Evolutionary conservation across 53 echinoderm and acorn worm genomes (phyloP).

Genomic region (Hippasteria phrygiana): DNA sequence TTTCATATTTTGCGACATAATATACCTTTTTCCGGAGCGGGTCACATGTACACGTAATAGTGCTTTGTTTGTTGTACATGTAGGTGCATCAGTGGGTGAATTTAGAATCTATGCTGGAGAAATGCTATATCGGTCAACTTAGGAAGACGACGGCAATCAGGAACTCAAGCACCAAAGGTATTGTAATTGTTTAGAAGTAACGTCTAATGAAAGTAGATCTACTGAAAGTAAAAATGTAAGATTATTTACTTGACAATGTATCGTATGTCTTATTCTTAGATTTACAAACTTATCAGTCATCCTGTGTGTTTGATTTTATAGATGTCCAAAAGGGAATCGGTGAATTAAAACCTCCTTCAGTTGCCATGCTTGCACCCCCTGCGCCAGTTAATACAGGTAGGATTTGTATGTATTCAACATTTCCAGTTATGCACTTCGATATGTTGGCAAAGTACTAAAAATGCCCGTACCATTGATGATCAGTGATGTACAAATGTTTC

Average conservation of each 20-base stretch:
- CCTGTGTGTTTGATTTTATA: not conserved
- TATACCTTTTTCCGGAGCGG: no score
- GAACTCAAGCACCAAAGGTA: constrained; percentile 4
- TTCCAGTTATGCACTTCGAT: no score
- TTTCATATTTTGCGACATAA: no score
- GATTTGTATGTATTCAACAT: no score
- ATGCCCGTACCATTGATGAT: no score
- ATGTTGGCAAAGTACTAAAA: no score
- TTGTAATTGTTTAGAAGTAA: not conserved
- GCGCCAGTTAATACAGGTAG: constrained; percentile 2
- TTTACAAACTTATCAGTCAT: no score
- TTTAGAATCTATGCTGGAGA: constrained; percentile 90
- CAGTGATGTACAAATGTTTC: no score
- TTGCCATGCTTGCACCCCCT: not conserved
- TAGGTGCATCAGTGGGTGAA: constrained; percentile 99
- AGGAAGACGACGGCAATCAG: constrained; percentile 38
- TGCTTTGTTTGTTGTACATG: not conserved
- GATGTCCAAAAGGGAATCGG: not conserved
- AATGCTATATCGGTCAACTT: constrained; percentile 88
- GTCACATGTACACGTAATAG: not conserved
- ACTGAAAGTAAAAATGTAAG: no score
- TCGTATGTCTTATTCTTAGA: not conserved
- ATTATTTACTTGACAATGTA: not conserved
- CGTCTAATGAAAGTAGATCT: no score
- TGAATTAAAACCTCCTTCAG: not conserved